Evolutionary conservation across 2,113 vertebrate species (phyloP).

Genomic region (Sceloporus tristichus): DNA sequence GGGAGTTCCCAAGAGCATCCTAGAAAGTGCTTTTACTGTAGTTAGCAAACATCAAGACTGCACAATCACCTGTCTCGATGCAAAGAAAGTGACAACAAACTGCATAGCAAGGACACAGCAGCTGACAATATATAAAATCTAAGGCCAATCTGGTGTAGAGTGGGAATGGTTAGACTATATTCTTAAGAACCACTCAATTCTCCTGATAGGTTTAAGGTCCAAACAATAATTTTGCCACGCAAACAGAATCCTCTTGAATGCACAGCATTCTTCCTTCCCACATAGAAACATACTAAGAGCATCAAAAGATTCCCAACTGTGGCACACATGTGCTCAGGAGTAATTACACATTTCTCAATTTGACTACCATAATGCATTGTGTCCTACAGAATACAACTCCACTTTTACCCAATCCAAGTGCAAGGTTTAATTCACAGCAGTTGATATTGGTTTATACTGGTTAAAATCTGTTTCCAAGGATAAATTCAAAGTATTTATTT

Average conservation of each 20-base stretch:
- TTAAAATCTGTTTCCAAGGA: not conserved
- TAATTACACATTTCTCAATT: not conserved
- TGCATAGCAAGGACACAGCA: not conserved
- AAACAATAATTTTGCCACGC: not conserved
- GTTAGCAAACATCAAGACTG: not conserved
- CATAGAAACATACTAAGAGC: not conserved
- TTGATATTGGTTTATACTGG: not conserved
- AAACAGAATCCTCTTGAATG: not conserved
- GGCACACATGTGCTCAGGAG: too few species aligned
- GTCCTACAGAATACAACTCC: not conserved
- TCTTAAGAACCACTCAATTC: not conserved
- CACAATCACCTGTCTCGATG: not conserved
- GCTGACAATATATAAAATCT: not conserved
- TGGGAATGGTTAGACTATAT: not conserved
- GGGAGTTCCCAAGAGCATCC: accelerated
- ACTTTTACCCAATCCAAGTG: not conserved
- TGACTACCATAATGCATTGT: not conserved
- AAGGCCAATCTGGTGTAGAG: not conserved
- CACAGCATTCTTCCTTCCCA: too few species aligned
- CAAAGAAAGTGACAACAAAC: not conserved
- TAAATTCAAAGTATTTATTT: not conserved
- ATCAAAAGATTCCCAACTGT: too few species aligned
- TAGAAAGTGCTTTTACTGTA: not conserved
- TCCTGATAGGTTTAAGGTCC: not conserved
- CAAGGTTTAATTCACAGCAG: too few species aligned